Conservation (phyloP, 1,140 invertebrate species). For the Brachionus sp. region DNA sequence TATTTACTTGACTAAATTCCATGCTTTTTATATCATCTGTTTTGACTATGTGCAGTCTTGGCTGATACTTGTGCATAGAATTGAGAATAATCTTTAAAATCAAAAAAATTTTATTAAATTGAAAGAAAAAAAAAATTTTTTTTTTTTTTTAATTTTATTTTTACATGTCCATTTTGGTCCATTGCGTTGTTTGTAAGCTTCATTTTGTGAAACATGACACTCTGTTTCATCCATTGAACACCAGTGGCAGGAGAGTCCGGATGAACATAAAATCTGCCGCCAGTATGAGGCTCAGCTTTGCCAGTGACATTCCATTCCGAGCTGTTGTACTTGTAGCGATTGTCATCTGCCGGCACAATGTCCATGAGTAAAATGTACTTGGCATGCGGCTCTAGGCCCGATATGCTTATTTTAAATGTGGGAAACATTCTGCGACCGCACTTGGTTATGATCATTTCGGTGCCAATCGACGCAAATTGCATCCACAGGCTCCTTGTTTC, state of each 20-base stretch:
- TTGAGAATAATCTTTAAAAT: conserved; percentile 84
- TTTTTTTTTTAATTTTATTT: not conserved
- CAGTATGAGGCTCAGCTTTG: conserved; percentile 45
- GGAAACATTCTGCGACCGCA: conserved; percentile 46
- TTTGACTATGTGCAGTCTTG: conserved; percentile 93
- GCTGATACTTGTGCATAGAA: conserved; percentile 99
- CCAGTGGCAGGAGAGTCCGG: conserved; percentile 44
- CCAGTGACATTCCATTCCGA: conserved; percentile 45
- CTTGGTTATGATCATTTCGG: conserved; percentile 99
- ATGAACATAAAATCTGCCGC: conserved; percentile 38
- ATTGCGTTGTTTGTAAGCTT: conserved; percentile 46
- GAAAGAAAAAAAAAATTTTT: not conserved
- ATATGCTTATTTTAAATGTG: conserved; percentile 23
- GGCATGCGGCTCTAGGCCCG: not conserved
- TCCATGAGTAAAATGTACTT: conserved; percentile 46
- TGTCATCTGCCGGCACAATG: conserved; percentile 45
- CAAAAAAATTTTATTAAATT: not conserved
- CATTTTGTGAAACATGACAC: conserved; percentile 45
- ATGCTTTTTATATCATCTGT: conserved; percentile 57
- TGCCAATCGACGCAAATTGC: conserved; percentile 93
- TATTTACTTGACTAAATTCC: conserved; percentile 68
- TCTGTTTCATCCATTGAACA: conserved; percentile 45
- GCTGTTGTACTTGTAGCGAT: conserved; percentile 46
- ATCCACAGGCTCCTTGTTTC: conserved; percentile 79
- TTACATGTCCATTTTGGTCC: conserved; percentile 42